Percentiles rank a stretch among this genome's conserved stretches.
Conservation (phyloP, 2,113 vertebrate genomes). For the Pelmatolapia mariae region DNA sequence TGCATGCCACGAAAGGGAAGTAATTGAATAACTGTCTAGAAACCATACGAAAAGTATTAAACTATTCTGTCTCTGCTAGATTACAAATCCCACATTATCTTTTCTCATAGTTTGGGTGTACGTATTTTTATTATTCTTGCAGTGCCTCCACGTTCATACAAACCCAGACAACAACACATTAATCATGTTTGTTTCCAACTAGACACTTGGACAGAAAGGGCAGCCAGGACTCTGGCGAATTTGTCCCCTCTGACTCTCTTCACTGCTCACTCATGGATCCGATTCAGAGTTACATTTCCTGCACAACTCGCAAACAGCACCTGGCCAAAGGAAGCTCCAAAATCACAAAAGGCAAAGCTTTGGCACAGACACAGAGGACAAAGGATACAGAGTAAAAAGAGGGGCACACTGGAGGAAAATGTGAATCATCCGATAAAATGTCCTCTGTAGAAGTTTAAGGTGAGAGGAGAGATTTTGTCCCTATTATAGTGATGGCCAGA, state of each 20-base stretch:
- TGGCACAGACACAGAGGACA: constrained; percentile 37
- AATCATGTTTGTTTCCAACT: constrained; percentile 20
- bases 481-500: constrained; percentile 18
- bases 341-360: background rate
- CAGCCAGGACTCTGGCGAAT: constrained; percentile 1
- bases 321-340: background rate
- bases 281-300: constrained; percentile 1
- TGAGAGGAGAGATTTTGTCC: constrained; percentile 14
- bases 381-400: background rate
- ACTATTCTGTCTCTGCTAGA: background rate
- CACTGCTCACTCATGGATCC: background rate
- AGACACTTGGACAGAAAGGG: constrained; percentile 10
- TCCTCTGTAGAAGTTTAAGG: constrained; percentile 13
- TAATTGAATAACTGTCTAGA: background rate
- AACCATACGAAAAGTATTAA: background rate
- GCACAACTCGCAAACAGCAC: background rate
- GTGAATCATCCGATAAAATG: constrained; percentile 17
- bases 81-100: background rate
- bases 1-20: background rate
- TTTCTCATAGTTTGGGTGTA: background rate
- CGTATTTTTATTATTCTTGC: background rate
- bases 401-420: background rate
- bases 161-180: constrained; percentile 23
- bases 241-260: constrained; percentile 23
- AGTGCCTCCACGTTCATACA: background rate